Evolutionary conservation across 1,140 invertebrate genomes (phyloP).

Genomic region (Zeugodacus cucurbitae): DNA sequence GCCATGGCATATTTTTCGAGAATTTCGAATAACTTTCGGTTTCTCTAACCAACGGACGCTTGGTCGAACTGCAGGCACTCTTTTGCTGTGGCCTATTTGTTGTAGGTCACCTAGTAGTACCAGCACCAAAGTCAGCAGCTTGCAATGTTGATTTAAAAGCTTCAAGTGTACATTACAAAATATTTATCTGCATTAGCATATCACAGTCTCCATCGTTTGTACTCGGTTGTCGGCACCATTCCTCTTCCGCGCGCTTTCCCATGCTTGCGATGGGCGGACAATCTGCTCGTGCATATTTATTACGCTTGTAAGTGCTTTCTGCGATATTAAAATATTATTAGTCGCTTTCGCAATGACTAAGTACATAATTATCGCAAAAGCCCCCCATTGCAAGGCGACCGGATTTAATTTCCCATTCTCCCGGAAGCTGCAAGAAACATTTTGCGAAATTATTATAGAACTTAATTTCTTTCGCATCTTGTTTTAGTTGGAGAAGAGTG

Average conservation of each 20-base stretch:
- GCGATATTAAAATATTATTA: slow-evolving; percentile 33
- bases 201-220: neutral
- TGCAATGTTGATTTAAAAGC: slow-evolving; percentile 29
- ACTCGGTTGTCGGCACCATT: neutral
- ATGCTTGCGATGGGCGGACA: neutral
- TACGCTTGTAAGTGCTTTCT: slow-evolving; percentile 27
- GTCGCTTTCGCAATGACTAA: slow-evolving; percentile 22
- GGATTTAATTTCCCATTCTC: slow-evolving; percentile 18
- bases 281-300: neutral
- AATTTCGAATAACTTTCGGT: neutral
- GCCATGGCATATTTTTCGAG: neutral
- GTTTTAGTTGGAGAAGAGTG: neutral
- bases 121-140: neutral
- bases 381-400: neutral
- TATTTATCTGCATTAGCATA: slow-evolving; percentile 37
- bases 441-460: neutral
- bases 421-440: neutral
- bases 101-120: neutral
- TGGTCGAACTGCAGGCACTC: neutral
- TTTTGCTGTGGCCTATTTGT: neutral
- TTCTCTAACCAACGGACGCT: neutral
- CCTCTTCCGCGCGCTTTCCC: neutral
- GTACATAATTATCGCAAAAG: slow-evolving; percentile 7
- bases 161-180: slow-evolving; percentile 37
- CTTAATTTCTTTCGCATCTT: neutral